Evolutionary conservation across 2,113 vertebrate genomes (phyloP), one percentile per base, ranked within the genome.

Genomic region (Emydura subglobosa): DNA sequence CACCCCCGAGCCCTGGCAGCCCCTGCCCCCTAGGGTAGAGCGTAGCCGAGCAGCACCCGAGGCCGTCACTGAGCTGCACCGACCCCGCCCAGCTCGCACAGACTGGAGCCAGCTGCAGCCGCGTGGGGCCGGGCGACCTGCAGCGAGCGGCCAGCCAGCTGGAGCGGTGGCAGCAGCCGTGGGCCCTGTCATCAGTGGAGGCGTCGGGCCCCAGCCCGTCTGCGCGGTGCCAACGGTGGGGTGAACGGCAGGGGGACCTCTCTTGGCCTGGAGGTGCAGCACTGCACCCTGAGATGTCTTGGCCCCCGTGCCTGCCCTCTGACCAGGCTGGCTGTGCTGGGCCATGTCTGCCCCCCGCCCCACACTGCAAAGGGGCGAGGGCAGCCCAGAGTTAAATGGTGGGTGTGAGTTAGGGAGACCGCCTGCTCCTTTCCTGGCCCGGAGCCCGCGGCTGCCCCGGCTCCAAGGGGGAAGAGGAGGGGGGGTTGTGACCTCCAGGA

Each of bases 21-120:
- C 4, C 68, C 68, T 42, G 68, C 19, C 11, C 31, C 65, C 65
- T 9, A 16, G 6, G 16, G 2, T 7, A 17, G 65, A 10, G 16
- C 4, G 16, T 21, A 19, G 29, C 65, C 14, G 22, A 85, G 82
- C 91, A 88, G 87, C 47, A 87, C 34, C 68, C 55, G 50, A 61
- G 78, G 83, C 72, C 80, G 44, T 50, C 89, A 44, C 78, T 49
- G 72, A 39, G 82, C 55, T 82, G 57, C 53, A 42, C 79, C 22
- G 59, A 57, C 0, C 0, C 79, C 59, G 55, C 89, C 91, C 88
- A 90, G 89, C 57, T 47, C 65, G 53, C 44, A 8, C 39, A 83
- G 59, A 91, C 95, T 91, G 57, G 89, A 95, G 93, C 84, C 81
- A 74, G 61, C 84, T 31, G 79, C 88, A 93, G 81, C 54, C 54